Evolutionary conservation across 2,113 vertebrate species (phyloP).

Genomic region (Bagarius yarrelli): DNA sequence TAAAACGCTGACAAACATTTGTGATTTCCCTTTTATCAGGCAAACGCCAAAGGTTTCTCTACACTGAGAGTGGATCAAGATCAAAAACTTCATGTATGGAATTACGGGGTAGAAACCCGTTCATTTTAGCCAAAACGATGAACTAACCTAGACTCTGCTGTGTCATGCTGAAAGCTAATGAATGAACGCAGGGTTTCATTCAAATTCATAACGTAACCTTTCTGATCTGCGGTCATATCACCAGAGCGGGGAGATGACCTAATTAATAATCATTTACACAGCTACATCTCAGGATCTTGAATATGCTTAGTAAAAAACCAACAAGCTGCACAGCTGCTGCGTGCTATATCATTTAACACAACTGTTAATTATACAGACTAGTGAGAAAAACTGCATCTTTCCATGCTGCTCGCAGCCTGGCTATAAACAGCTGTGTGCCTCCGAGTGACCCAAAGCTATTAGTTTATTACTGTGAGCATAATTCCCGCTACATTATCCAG

Average conservation of each 20-base stretch:
- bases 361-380: conserved; percentile 21
- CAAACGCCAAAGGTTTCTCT: conserved; percentile 9
- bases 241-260: conserved; percentile 13
- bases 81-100: not conserved
- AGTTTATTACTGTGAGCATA: conserved; percentile 32
- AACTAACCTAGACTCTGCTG: not conserved
- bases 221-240: not conserved
- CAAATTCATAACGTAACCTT: conserved; percentile 12
- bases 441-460: conserved; percentile 38
- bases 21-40: not conserved
- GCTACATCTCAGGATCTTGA: not conserved
- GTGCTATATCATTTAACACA: conserved; percentile 32
- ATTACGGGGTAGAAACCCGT: not conserved
- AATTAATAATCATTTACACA: conserved; percentile 31
- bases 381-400: conserved; percentile 19
- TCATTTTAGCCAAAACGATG: conserved; percentile 8
- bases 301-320: not conserved
- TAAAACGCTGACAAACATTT: too few relatives aligned
- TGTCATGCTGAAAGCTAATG: not conserved
- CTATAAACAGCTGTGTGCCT: conserved; percentile 39
- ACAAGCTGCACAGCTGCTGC: not conserved
- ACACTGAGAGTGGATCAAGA: not conserved
- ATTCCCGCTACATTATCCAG: conserved; percentile 21
- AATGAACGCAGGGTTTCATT: not conserved
- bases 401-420: conserved; percentile 37